These are phyloP conservation scores for Theristicus caerulescens DNA, from an alignment of 2,113 vertebrate species.

Conservation along the genomic window DNA sequence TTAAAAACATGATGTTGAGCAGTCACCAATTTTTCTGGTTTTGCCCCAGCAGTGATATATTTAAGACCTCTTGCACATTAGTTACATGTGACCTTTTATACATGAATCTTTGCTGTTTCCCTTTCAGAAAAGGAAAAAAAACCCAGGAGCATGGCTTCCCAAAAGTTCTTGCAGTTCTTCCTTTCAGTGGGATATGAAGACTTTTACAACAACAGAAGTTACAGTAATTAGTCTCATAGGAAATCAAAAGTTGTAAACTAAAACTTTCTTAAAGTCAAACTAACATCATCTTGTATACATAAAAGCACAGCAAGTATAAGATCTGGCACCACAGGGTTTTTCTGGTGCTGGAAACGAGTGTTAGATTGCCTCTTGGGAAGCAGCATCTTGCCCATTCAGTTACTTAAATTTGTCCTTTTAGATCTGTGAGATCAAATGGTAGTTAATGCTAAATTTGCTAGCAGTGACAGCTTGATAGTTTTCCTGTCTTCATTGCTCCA, in stretches of 20 bases:
- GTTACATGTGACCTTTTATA: neutral
- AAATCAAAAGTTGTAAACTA: neutral
- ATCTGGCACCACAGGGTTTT: neutral
- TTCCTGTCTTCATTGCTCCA: neutral
- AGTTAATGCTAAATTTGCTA: neutral
- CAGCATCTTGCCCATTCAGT: neutral
- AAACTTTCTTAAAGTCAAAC: neutral
- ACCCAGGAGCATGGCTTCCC: neutral
- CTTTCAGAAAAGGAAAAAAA: neutral
- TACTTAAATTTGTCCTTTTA: neutral
- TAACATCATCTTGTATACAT: neutral
- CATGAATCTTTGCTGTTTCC: neutral
- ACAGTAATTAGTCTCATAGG: neutral
- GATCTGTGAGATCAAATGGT: neutral
- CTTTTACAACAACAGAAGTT: neutral
- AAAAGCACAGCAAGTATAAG: neutral
- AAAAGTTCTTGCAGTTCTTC: neutral
- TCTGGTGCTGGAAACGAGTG: neutral
- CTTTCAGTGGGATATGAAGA: neutral
- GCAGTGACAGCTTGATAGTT: neutral
- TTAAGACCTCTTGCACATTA: neutral
- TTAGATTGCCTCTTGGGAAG: neutral
- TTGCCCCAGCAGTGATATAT: neutral
- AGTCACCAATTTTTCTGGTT: neutral
- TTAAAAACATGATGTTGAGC: neutral